phyloP scores from a whole-genome alignment of 2,888 invertebrate species.

The Macaria notata region DNA sequence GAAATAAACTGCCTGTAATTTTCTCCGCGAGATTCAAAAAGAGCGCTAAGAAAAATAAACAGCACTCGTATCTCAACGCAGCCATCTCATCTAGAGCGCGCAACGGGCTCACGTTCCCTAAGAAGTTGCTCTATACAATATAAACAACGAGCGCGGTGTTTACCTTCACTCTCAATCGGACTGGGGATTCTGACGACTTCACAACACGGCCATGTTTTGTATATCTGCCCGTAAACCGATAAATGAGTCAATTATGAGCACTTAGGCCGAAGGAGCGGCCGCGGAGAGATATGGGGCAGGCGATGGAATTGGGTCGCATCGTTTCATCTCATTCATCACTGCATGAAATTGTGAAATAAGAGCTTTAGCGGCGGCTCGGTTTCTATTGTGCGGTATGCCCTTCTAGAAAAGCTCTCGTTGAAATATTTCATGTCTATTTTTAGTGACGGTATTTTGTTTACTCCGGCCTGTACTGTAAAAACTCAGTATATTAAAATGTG shows the following conservation, averaged over 20 bases:
- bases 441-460: slow-evolving; percentile 16
- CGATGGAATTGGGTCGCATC: slow-evolving; percentile 32
- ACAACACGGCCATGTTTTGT: slow-evolving; percentile 29
- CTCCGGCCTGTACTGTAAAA: not conserved
- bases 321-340: slow-evolving; percentile 34
- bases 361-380: slow-evolving; percentile 25
- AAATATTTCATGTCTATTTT: slow-evolving; percentile 20
- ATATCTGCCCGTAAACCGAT: slow-evolving; percentile 31
- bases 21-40: slow-evolving; percentile 61
- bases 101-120: slow-evolving; percentile 63
- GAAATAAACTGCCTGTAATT: slow-evolving; percentile 65
- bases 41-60: slow-evolving; percentile 68
- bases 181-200: slow-evolving; percentile 52
- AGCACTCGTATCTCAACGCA: slow-evolving; percentile 72
- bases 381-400: slow-evolving; percentile 26
- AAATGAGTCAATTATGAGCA: slow-evolving; percentile 39
- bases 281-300: slow-evolving; percentile 33
- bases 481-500: not conserved
- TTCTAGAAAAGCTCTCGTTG: slow-evolving; percentile 20
- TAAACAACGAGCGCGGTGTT: slow-evolving; percentile 65
- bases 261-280: slow-evolving; percentile 28
- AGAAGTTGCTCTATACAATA: slow-evolving; percentile 61
- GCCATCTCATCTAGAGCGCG: slow-evolving; percentile 68
- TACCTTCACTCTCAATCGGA: slow-evolving; percentile 50
- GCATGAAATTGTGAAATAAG: slow-evolving; percentile 33